Conservation (phyloP, 92 coral and sea anemone species). For the Phenganax subtilis region DNA sequence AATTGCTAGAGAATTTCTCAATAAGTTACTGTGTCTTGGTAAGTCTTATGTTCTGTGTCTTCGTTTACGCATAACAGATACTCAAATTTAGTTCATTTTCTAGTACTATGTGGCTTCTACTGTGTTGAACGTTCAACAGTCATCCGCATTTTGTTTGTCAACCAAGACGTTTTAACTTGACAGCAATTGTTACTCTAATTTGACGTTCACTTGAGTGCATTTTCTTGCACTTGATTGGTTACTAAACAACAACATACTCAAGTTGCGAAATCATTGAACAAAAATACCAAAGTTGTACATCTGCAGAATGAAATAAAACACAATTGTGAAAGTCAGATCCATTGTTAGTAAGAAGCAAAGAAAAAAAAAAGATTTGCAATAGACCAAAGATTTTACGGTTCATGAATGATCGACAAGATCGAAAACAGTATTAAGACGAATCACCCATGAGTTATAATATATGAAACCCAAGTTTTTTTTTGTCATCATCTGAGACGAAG, state of each 20-base stretch:
- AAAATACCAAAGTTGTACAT: neutral
- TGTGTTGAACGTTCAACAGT: neutral
- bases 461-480: too few species aligned
- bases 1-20: neutral
- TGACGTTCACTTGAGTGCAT: conserved; percentile 4
- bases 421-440: too few species aligned
- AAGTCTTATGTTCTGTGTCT: too few species aligned
- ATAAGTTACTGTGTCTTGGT: neutral
- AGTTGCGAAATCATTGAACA: neutral
- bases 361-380: too few species aligned
- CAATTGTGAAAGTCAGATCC: neutral
- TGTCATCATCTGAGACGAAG: too few species aligned
- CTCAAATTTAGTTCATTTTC: neutral
- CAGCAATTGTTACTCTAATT: neutral
- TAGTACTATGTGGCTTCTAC: neutral
- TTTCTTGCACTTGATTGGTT: conserved; percentile 15
- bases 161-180: neutral
- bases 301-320: neutral
- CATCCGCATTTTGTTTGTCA: conserved; percentile 16
- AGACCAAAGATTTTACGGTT: too few species aligned
- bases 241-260: neutral
- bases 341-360: too few species aligned
- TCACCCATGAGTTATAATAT: too few species aligned
- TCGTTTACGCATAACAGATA: neutral
- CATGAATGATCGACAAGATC: too few species aligned